Conservation (phyloP, 1,140 invertebrate genomes). For the Chrysoperla carnea region DNA sequence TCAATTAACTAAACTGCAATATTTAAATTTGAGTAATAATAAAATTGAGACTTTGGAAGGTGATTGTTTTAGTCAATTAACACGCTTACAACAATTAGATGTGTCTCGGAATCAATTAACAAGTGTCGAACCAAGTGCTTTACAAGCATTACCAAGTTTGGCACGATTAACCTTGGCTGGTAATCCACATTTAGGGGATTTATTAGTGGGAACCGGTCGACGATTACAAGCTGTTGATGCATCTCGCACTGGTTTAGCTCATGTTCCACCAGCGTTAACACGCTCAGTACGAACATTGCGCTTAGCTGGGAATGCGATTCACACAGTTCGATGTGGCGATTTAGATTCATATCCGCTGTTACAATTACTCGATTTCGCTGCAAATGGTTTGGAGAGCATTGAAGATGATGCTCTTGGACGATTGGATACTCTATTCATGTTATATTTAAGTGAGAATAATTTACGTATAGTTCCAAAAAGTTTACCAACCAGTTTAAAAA, state of each 20-base stretch:
- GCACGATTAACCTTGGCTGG: constrained; percentile 56
- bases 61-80: constrained; percentile 40
- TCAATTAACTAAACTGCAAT: constrained; percentile 39
- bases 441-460: constrained; percentile 64
- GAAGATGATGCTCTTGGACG: constrained; percentile 76
- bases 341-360: constrained; percentile 77
- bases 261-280: constrained; percentile 68
- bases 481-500: constrained; percentile 39
- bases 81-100: constrained; percentile 56
- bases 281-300: constrained; percentile 64
- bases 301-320: constrained; percentile 47
- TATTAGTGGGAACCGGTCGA: constrained; percentile 48
- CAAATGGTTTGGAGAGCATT: constrained; percentile 55
- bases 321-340: constrained; percentile 58
- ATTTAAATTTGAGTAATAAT: constrained; percentile 54
- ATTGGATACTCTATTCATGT: constrained; percentile 54
- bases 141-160: constrained; percentile 56
- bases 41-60: constrained; percentile 34
- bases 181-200: constrained; percentile 42
- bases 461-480: constrained; percentile 45
- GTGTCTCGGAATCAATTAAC: constrained; percentile 59
- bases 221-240: constrained; percentile 64
- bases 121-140: constrained; percentile 45
- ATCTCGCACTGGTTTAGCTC: constrained; percentile 55
- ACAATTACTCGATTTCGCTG: constrained; percentile 60